Percentiles rank a stretch among this genome's conserved stretches.
Conservation (phyloP, 2,888 invertebrate species). For the Lepidocyrtoides sp. region DNA sequence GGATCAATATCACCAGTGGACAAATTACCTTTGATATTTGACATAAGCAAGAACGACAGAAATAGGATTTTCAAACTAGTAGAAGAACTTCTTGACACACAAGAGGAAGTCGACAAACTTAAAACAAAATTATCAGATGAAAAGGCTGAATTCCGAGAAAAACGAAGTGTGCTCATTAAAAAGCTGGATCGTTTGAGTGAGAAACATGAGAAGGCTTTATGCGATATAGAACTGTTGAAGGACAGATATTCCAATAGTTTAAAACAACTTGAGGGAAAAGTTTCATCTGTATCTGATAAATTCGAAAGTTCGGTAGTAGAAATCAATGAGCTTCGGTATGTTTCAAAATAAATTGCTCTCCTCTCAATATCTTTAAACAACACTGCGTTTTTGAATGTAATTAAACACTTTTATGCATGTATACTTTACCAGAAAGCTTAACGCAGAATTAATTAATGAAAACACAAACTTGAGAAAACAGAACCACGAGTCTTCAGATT, state of each 20-base stretch:
- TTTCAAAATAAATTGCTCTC: neutral
- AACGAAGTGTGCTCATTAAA: constrained; percentile 62
- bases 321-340: constrained; percentile 48
- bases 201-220: constrained; percentile 55
- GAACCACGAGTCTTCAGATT: neutral
- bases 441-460: constrained; percentile 51
- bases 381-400: neutral
- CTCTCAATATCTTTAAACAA: too few species aligned
- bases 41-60: constrained; percentile 79
- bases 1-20: neutral
- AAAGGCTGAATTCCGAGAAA: constrained; percentile 53
- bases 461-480: constrained; percentile 31
- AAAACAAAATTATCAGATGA: constrained; percentile 53
- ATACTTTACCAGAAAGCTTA: constrained; percentile 29
- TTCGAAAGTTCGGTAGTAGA: constrained; percentile 69
- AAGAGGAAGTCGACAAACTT: constrained; percentile 75
- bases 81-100: constrained; percentile 73
- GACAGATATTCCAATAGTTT: constrained; percentile 60
- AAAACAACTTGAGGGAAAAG: constrained; percentile 57
- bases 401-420: constrained; percentile 5
- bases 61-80: constrained; percentile 79
- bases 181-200: constrained; percentile 76
- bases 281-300: constrained; percentile 63
- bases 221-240: constrained; percentile 55
- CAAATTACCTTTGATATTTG: constrained; percentile 67